phyloP scores from a whole-genome alignment of 2,113 vertebrate species.

The Hippocampus comes region DNA sequence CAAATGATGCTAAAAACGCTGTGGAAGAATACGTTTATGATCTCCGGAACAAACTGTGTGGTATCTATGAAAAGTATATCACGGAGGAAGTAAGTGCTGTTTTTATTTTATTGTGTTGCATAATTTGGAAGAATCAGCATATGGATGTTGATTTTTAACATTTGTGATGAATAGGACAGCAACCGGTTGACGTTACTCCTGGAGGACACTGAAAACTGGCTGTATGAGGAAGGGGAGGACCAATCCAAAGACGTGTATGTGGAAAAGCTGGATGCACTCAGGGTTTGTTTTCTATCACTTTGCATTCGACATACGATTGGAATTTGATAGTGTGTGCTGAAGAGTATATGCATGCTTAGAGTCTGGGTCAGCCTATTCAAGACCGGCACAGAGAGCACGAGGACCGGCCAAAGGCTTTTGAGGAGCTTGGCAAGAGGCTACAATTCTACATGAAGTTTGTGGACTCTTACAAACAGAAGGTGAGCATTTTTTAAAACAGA shows the following conservation, averaged over 20 bases:
- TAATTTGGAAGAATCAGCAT: neutral
- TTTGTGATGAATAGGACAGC: slow-evolving; percentile 66
- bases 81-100: slow-evolving; percentile 79
- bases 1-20: slow-evolving; percentile 91
- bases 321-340: neutral
- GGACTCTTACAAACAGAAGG: slow-evolving; percentile 88
- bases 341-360: slow-evolving; percentile 53
- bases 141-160: neutral
- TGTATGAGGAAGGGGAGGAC: slow-evolving; percentile 94
- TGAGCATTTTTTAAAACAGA: slow-evolving; percentile 39
- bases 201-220: slow-evolving; percentile 92
- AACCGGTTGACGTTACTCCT: slow-evolving; percentile 80
- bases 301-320: neutral
- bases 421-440: slow-evolving; percentile 89
- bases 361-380: slow-evolving; percentile 87
- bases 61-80: slow-evolving; percentile 85
- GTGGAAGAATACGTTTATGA: slow-evolving; percentile 97
- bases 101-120: neutral
- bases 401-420: slow-evolving; percentile 88
- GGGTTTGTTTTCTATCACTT: slow-evolving; percentile 64
- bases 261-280: slow-evolving; percentile 87
- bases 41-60: slow-evolving; percentile 85
- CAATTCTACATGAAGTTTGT: slow-evolving; percentile 89
- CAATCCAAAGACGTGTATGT: slow-evolving; percentile 91
- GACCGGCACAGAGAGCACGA: slow-evolving; percentile 85